Base-by-base conservation (phyloP, 2,797 vertebrate species). In the Microctenopoma steveboyesi region DNA sequence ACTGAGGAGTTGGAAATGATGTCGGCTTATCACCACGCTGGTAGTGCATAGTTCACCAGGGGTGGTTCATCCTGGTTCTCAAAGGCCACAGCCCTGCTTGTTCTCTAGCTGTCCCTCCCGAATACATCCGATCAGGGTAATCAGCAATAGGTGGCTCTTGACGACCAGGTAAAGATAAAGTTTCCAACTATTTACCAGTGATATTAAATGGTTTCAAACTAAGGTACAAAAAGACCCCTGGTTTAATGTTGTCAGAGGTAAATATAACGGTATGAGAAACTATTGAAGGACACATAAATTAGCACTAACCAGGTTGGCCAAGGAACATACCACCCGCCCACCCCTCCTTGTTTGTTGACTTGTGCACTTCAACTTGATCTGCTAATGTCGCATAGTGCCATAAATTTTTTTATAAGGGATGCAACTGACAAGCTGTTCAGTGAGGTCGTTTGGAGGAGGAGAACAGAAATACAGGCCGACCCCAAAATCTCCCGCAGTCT, bases 341-440 rank as follows among this genome's bases (percentile, higher is more conserved):
- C 18, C 18, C 18, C 18, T 18, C 9, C 3, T 42, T 42, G 39
- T 18, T 51, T 6, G 4, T 54, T 7, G 22, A 11, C 12, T 64
- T 35, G 16, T 12, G 16, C 22, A 0, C 12, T 40, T 39, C 0
- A 7, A 33, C 46, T 27, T 22, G 0, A 5, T 27, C 11, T 12
- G 25, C 5, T 48, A 2, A 15, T 57, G 43, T 4, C 9, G 18
- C 4, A 8, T 18, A 2, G 22, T 55, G n/a, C 33, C 42, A 1
- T 15, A 27, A 27, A 22, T 69, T 1, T 66, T 55, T 13, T 66
- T 52, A 7, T 27, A 59, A 98, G 97, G 86, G 96, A 97, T 88
- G 95, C 96, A 35, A 92, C 95, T 64, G 95, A 98, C 79, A 97
- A 96, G 78, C 89, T 97, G 42, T 99, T 98, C 88, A 91, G 90